A percentile compares a stretch with the other conserved stretches of the same genome.
Conservation (phyloP, 2,888 invertebrate genomes). For the Mylabris sibirica region DNA sequence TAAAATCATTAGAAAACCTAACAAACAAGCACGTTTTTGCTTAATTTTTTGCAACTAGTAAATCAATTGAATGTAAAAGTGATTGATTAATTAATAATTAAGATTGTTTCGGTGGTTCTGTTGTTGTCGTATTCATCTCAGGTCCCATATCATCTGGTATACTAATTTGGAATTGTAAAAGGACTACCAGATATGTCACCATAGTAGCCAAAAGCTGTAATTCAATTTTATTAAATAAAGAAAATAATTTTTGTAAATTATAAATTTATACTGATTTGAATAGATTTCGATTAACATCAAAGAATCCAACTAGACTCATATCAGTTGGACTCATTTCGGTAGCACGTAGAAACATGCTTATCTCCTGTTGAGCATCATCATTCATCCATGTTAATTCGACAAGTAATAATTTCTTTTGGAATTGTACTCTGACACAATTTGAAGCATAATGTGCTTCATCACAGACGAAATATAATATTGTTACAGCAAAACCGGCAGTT, state of each 20-base stretch:
- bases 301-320: constrained; percentile 77
- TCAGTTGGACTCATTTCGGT: constrained; percentile 81
- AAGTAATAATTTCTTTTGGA: constrained; percentile 76
- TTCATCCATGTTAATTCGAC: constrained; percentile 81
- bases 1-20: background rate
- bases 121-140: constrained; percentile 10
- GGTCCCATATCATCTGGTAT: constrained; percentile 67
- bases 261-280: constrained; percentile 70
- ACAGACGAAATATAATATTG: constrained; percentile 74
- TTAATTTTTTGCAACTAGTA: too few species aligned
- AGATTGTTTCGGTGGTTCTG: constrained; percentile 22
- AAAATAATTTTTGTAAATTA: too few species aligned
- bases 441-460: constrained; percentile 79
- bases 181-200: constrained; percentile 78
- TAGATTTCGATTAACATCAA: constrained; percentile 74
- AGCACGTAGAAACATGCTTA: constrained; percentile 78
- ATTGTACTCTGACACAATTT: constrained; percentile 72
- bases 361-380: constrained; percentile 77
- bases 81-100: background rate
- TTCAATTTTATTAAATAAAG: constrained; percentile 17
- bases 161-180: constrained; percentile 79
- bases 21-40: background rate
- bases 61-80: background rate
- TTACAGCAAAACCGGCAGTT: constrained; percentile 72
- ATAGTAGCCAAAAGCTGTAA: constrained; percentile 74